phyloP scores from a whole-genome alignment of 2,888 invertebrate genomes.

The Empis stercorea region DNA sequence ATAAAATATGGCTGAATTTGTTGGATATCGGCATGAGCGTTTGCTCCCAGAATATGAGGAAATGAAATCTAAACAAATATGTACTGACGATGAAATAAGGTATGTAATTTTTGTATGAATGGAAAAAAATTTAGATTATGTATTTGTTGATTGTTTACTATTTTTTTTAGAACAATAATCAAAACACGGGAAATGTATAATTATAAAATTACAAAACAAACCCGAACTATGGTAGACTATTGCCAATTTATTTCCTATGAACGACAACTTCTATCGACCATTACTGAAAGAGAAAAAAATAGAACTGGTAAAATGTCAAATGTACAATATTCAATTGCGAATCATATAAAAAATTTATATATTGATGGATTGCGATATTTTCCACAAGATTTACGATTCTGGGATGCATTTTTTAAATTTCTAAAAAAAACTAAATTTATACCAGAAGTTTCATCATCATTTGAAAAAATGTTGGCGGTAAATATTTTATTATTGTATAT shows the following conservation, averaged over 20 bases:
- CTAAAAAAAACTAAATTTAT: slow-evolving; percentile 51
- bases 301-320: slow-evolving; percentile 45
- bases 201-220: slow-evolving; percentile 23
- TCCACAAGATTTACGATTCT: slow-evolving; percentile 58
- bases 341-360: slow-evolving; percentile 60
- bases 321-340: slow-evolving; percentile 55
- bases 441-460: slow-evolving; percentile 42
- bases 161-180: slow-evolving; percentile 20
- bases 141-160: not conserved
- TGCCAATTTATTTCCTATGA: slow-evolving; percentile 30
- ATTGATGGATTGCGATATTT: slow-evolving; percentile 55
- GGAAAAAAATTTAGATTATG: slow-evolving; percentile 42
- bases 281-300: slow-evolving; percentile 41
- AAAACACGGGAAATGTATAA: slow-evolving; percentile 25
- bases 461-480: slow-evolving; percentile 51
- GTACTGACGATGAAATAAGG: slow-evolving; percentile 57
- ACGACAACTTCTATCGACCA: slow-evolving; percentile 22
- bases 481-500: not conserved
- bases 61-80: slow-evolving; percentile 58
- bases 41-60: slow-evolving; percentile 70
- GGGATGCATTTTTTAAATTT: slow-evolving; percentile 69
- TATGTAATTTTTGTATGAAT: no score
- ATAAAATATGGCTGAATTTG: slow-evolving; percentile 68
- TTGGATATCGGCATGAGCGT: slow-evolving; percentile 63
- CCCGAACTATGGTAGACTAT: slow-evolving; percentile 21